Percentiles rank a stretch among this genome's conserved stretches.
phyloP scores from a whole-genome alignment of 1,140 invertebrate genomes.

The Dendroctonus valens region DNA sequence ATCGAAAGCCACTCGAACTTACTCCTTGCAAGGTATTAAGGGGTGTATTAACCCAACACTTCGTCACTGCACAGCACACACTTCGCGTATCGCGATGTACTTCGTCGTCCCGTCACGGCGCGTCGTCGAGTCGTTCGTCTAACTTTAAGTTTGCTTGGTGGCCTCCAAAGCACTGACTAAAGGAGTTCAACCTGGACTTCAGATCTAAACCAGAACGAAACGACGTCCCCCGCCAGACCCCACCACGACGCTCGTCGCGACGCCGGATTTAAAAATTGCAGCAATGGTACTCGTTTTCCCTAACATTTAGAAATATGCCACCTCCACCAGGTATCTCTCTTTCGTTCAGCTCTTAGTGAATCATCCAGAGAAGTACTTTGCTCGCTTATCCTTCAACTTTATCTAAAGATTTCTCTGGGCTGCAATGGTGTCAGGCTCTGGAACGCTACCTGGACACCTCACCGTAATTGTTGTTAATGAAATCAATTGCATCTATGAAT shows the following conservation, averaged over 20 bases:
- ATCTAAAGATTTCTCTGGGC: too few relatives aligned
- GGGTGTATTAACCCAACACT: slow-evolving; percentile 31
- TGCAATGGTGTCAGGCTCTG: too few relatives aligned
- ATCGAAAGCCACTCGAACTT: slow-evolving; percentile 38
- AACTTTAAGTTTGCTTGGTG: slow-evolving; percentile 49
- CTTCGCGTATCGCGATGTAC: slow-evolving; percentile 42
- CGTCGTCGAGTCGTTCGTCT: slow-evolving; percentile 51
- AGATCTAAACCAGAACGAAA: slow-evolving; percentile 46
- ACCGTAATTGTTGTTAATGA: too few relatives aligned
- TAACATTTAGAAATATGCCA: slow-evolving; percentile 31
- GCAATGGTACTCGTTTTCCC: slow-evolving; percentile 11
- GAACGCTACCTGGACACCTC: too few relatives aligned
- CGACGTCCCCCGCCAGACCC: slow-evolving; percentile 35
- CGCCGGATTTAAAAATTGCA: slow-evolving; percentile 16
- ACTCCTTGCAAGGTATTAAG: slow-evolving; percentile 40
- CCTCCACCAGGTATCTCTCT: slow-evolving; percentile 35
- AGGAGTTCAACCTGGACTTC: slow-evolving; percentile 42
- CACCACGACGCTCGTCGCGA: slow-evolving; percentile 15
- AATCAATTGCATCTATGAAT: too few relatives aligned
- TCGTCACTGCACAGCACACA: slow-evolving; percentile 41
- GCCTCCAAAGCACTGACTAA: slow-evolving; percentile 52
- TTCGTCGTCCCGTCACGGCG: slow-evolving; percentile 46
- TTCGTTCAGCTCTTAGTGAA: slow-evolving; percentile 35
- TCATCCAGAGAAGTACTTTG: slow-evolving; percentile 30
- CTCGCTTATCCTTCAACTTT: not conserved